These are phyloP conservation scores for Nasonia vitripennis DNA, from an alignment of 1,140 invertebrate species.

Conservation along the genomic window DNA sequence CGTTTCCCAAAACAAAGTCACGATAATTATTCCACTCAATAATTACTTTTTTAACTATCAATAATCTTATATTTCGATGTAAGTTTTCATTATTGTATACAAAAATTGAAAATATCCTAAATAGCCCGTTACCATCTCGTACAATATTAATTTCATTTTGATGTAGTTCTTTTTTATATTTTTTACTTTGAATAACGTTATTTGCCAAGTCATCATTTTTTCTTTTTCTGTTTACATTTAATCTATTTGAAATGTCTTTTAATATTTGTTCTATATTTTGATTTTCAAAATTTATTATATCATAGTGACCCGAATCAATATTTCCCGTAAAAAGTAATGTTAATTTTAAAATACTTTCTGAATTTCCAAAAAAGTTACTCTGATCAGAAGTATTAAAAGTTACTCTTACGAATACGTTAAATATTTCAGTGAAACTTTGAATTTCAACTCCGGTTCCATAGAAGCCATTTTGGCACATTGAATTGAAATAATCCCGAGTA, in stretches of 20 bases:
- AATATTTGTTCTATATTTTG: not conserved
- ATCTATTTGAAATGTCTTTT: not conserved
- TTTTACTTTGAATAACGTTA: not conserved
- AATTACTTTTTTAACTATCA: not conserved
- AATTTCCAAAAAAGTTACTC: not conserved
- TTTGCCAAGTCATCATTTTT: not conserved
- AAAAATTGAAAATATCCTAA: no score
- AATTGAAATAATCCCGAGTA: not conserved
- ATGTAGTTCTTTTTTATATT: not conserved
- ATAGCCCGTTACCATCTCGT: not conserved
- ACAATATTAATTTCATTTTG: not conserved
- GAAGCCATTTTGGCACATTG: not conserved
- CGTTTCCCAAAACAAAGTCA: not conserved
- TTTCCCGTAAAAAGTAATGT: not conserved
- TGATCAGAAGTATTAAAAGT: not conserved
- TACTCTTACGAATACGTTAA: not conserved
- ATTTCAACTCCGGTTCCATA: not conserved
- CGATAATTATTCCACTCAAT: not conserved
- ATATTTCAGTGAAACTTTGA: not conserved
- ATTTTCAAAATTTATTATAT: not conserved
- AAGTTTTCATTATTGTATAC: not conserved
- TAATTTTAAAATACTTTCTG: not conserved
- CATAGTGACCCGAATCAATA: not conserved
- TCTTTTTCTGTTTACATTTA: not conserved
- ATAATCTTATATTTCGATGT: not conserved